A percentile compares a stretch with the other conserved stretches of the same genome.
These are phyloP conservation scores for Malurus melanocephalus DNA, from an alignment of 2,113 vertebrate genomes.

Conservation along the genomic window DNA sequence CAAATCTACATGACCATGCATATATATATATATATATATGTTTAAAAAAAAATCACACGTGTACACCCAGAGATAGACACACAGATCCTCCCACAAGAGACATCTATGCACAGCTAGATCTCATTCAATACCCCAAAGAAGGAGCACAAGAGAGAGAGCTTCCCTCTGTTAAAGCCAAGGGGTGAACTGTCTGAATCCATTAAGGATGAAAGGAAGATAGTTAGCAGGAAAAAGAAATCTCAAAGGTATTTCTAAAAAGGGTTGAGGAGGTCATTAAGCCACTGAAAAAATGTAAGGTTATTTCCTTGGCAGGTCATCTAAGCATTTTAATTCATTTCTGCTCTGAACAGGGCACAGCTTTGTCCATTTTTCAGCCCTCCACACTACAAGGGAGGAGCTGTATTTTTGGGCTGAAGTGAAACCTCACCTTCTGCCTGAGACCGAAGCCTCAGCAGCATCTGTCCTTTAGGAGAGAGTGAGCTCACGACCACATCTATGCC, in stretches of 20 bases:
- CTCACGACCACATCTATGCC: neutral
- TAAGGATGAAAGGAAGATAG: conserved; percentile 28
- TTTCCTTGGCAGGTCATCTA: neutral
- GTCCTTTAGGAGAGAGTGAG: neutral
- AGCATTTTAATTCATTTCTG: neutral
- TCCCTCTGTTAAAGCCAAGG: neutral
- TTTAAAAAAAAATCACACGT: no score
- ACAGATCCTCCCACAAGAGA: neutral
- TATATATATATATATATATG: rapidly evolving
- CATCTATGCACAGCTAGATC: neutral
- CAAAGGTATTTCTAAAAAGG: conserved; percentile 12
- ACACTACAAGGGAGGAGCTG: neutral
- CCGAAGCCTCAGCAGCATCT: neutral
- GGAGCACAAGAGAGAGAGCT: neutral
- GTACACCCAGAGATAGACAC: neutral
- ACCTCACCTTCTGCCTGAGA: neutral
- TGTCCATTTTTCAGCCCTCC: neutral
- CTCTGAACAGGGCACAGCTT: neutral
- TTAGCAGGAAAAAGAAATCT: conserved; percentile 23
- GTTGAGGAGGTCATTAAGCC: neutral
- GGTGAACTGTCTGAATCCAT: neutral
- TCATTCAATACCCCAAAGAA: neutral
- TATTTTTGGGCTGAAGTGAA: neutral
- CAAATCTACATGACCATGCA: neutral
- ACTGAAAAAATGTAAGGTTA: neutral